Evolutionary conservation across 2,888 invertebrate species (phyloP).

Genomic region (Trypoxylon attenuatum): DNA sequence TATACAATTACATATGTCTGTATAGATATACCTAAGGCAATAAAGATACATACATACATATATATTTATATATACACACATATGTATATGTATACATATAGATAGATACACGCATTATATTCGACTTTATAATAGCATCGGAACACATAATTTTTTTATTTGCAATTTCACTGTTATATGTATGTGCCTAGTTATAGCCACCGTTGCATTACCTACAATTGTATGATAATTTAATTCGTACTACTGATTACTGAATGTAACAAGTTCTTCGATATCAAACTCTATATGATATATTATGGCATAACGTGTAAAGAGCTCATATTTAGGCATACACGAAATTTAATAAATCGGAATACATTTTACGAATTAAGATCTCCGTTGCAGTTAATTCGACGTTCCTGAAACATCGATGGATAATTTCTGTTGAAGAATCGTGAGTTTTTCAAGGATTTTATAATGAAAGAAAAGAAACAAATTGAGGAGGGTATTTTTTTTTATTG

Average conservation of each 20-base stretch:
- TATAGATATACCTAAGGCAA: conserved; percentile 4
- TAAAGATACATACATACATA: conserved; percentile 18
- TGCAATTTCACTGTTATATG: conserved; percentile 72
- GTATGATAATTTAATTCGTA: conserved; percentile 68
- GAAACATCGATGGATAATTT: no score
- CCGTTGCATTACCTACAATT: conserved; percentile 64
- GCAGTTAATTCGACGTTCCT: no score
- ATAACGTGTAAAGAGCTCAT: conserved; percentile 73
- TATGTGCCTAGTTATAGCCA: conserved; percentile 64
- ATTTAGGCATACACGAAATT: conserved; percentile 74
- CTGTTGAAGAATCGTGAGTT: no score
- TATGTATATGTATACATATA: conserved; percentile 42
- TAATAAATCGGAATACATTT: conserved; percentile 74
- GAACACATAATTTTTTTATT: conserved; percentile 70
- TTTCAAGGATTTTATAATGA: no score
- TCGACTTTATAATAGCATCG: conserved; percentile 61
- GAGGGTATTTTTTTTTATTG: no score
- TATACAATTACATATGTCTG: conserved; percentile 21
- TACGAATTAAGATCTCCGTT: conserved; percentile 65
- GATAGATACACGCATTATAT: conserved; percentile 39
- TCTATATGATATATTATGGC: conserved; percentile 63
- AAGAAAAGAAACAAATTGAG: no score
- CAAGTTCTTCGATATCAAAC: conserved; percentile 71
- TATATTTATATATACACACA: conserved; percentile 25
- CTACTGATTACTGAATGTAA: conserved; percentile 68